Conservation (phyloP, 2,888 invertebrate genomes). For the Hirudinaria manillensis region DNA sequence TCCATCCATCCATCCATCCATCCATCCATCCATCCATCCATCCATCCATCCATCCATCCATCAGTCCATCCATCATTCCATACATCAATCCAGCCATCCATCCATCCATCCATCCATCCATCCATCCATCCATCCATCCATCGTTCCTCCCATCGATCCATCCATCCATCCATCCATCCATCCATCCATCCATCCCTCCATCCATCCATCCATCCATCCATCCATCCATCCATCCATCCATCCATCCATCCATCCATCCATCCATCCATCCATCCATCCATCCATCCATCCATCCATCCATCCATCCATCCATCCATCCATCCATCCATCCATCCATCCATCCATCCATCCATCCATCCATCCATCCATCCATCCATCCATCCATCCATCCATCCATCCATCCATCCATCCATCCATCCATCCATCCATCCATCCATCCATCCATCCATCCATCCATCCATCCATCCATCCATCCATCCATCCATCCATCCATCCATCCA, state of each 20-base stretch:
- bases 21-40: neutral
- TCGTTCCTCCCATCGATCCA: slow-evolving; percentile 10
- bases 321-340: slow-evolving; percentile 23
- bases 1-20: slow-evolving; percentile 10
- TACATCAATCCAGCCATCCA: slow-evolving; percentile 7
- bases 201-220: slow-evolving; percentile 23
- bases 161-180: slow-evolving; percentile 11
- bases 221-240: slow-evolving; percentile 11
- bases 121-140: slow-evolving; percentile 23
- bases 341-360: slow-evolving; percentile 11
- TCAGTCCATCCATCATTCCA: too few species aligned
- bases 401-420: slow-evolving; percentile 11
- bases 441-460: slow-evolving; percentile 23
- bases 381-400: slow-evolving; percentile 23
- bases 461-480: slow-evolving; percentile 11
- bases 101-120: neutral
- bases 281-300: slow-evolving; percentile 11
- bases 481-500: neutral
- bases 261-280: slow-evolving; percentile 23
- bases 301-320: neutral
- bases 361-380: neutral
- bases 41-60: slow-evolving; percentile 15
- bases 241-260: neutral
- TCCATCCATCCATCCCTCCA: neutral
- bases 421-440: neutral